These are phyloP conservation scores for Pelodytes ibericus DNA, from an alignment of 2,797 vertebrate species.

Conservation along the genomic window DNA sequence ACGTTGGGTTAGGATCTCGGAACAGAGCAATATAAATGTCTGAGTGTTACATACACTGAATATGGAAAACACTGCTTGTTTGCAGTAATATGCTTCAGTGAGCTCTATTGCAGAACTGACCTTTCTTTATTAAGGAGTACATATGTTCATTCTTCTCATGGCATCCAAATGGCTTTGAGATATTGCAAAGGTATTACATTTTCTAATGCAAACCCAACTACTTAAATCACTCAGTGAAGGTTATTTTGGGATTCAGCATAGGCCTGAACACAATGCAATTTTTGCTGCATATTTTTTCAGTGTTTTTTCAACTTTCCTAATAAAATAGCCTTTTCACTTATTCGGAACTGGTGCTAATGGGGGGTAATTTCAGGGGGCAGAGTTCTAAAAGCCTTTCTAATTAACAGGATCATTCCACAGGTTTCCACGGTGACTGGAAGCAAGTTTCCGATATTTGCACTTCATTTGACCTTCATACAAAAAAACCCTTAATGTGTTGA, in stretches of 20 bases:
- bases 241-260: not conserved
- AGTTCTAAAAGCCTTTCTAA: too few relatives aligned
- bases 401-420: too few relatives aligned
- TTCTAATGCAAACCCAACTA: slow-evolving; percentile 16
- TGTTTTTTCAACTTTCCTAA: not conserved
- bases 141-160: slow-evolving; percentile 48
- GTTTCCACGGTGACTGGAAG: too few relatives aligned
- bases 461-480: too few relatives aligned
- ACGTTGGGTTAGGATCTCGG: not conserved
- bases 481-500: too few relatives aligned
- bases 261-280: not conserved
- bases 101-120: slow-evolving; percentile 58
- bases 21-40: not conserved
- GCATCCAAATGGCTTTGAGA: slow-evolving; percentile 49
- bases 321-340: too few relatives aligned
- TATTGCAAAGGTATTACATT: slow-evolving; percentile 21
- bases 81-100: slow-evolving; percentile 58
- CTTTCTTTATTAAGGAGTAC: slow-evolving; percentile 68
- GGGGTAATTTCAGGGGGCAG: too few relatives aligned
- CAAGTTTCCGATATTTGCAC: too few relatives aligned
- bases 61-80: slow-evolving; percentile 50
- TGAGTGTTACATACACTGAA: not conserved
- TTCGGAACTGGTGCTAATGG: too few relatives aligned
- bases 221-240: slow-evolving; percentile 8
- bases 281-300: slow-evolving; percentile 1